These are phyloP conservation scores for Drosophila rubida DNA, from an alignment of 2,888 invertebrate genomes.

Conservation along the genomic window DNA sequence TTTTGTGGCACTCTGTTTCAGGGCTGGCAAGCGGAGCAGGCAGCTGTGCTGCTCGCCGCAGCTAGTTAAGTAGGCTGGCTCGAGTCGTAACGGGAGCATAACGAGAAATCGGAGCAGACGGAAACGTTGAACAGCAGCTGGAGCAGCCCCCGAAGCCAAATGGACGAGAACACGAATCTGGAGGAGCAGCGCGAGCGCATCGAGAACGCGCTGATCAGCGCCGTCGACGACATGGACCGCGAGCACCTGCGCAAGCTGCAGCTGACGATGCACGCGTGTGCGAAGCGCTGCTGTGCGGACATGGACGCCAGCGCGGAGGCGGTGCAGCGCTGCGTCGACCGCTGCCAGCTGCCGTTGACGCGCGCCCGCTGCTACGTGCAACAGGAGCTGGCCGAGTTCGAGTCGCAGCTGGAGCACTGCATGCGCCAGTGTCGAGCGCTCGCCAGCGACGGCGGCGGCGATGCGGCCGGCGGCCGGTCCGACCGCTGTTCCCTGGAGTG, in stretches of 20 bases:
- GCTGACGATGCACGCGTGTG: conserved; percentile 95
- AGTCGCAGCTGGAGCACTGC: conserved; percentile 90
- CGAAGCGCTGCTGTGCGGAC: conserved; percentile 93
- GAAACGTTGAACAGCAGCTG: no score
- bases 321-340: conserved; percentile 92
- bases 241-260: conserved; percentile 92
- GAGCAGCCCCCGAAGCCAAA: not conserved
- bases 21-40: no score
- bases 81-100: no score
- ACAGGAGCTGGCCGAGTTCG: conserved; percentile 85
- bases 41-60: no score
- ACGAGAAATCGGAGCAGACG: not conserved
- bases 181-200: conserved; percentile 91
- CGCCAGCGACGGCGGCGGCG: not conserved
- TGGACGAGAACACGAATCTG: conserved; percentile 81
- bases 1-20: no score
- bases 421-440: conserved; percentile 42
- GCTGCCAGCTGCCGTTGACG: conserved; percentile 89
- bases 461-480: conserved; percentile 1
- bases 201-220: conserved; percentile 91
- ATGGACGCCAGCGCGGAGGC: conserved; percentile 88
- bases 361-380: conserved; percentile 89
- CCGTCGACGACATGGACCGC: conserved; percentile 92
- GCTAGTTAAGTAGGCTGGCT: no score
- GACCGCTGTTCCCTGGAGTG: conserved; percentile 85